These are phyloP conservation scores for Megaceryle alcyon DNA, from an alignment of 2,797 vertebrate genomes.

Conservation along the genomic window DNA sequence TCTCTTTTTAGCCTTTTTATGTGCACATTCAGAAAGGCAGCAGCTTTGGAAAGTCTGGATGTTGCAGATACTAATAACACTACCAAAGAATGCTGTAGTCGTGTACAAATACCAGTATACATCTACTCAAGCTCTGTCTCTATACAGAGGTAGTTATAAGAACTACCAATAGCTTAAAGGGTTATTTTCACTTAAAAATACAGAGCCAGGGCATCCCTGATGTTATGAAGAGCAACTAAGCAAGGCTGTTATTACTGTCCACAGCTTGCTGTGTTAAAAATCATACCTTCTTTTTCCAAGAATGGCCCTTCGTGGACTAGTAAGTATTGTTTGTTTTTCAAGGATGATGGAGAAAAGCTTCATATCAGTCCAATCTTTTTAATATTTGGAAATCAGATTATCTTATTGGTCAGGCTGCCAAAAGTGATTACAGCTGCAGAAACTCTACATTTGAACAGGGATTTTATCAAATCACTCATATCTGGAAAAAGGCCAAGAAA, in stretches of 20 bases:
- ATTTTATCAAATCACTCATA: constrained; percentile 41
- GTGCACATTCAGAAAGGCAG: not conserved
- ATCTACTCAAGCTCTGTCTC: not conserved
- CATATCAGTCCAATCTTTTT: not conserved
- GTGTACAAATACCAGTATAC: not conserved
- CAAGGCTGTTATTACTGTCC: not conserved
- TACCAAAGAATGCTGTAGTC: constrained; percentile 5
- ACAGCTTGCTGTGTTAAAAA: not conserved
- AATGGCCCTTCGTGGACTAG: not conserved
- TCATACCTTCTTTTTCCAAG: constrained; percentile 11
- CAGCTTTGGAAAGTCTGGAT: constrained; percentile 14
- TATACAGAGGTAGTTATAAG: not conserved
- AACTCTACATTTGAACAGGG: constrained; percentile 14
- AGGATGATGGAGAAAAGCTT: constrained; percentile 29
- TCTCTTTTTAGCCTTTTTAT: constrained; percentile 12
- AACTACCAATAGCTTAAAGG: not conserved
- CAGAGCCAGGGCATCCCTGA: not conserved
- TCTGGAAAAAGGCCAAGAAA: constrained; percentile 52
- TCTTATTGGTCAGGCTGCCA: constrained; percentile 34
- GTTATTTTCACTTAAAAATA: not conserved
- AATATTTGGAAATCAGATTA: constrained; percentile 49
- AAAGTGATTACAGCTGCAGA: constrained; percentile 24
- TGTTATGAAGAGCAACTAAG: not conserved
- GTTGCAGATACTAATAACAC: not conserved
- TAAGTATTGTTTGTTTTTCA: constrained; percentile 42